Evolutionary conservation across 2,888 invertebrate genomes (phyloP), one percentile per base, ranked within the genome.

Genomic region (Molanna angustata): DNA sequence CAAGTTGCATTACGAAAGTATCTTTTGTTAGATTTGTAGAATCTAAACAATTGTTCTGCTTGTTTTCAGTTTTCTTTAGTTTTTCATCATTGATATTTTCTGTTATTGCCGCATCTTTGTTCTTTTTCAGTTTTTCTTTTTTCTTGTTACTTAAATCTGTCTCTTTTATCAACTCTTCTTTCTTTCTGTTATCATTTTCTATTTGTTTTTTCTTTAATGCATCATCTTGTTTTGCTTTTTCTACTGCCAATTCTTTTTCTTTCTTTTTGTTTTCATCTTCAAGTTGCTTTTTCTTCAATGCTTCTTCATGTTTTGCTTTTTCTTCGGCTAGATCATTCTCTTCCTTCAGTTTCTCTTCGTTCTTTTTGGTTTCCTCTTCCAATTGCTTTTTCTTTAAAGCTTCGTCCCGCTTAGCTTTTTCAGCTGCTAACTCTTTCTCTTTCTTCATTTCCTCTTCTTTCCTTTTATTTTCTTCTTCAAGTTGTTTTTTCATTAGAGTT

Each of bases 281-380:
- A 32, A 52, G 6, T 49, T 42, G 13, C 48, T 44, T 41, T 48
- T 52, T 3, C 43, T 46, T 20, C 49, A 53, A 46, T 55, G 54
- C 33, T 52, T 17, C 52, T 53, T 49, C 60, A 49, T 21, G 61
- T 57, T 52, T 60, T 52, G 4, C 50, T 35, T 49, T 56, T 39
- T 47, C 51, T 32, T 21, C 17, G 14, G 2, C 3, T 6, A 1
- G 9, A 9, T 44, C 32, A 19, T 44, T 7, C 6, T 21, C 3
- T 6, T 31, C 31, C 1, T 49, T n/a, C 9, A 2, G 7, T 16
- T 18, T 39, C 16, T 47, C 17, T 19, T 52, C 59, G 54, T 60
- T 60, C 52, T 46, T 55, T 49, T 60, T 61, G 45, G 11, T 32
- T 47, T 33, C 55, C 54, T 56, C 53, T 56, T 58, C 58, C 50